A percentile compares a stretch with the other conserved stretches of the same genome.
Evolutionary conservation across 2,113 vertebrate genomes (phyloP).

Genomic region (Rhynchopsitta pachyrhyncha): DNA sequence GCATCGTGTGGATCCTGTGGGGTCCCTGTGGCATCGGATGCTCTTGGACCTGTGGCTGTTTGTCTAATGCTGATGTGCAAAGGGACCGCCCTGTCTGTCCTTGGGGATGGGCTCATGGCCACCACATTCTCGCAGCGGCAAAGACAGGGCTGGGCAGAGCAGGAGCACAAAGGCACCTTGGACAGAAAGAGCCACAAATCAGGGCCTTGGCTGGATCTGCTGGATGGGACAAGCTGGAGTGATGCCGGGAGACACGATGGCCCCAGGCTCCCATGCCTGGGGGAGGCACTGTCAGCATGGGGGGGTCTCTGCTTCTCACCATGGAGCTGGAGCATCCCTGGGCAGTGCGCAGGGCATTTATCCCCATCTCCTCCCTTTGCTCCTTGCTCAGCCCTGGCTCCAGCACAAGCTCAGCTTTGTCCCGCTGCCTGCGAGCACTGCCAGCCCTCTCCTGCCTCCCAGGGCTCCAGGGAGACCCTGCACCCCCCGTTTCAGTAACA

Average conservation of each 20-base stretch:
- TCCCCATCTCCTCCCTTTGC: not conserved
- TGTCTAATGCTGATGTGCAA: not conserved
- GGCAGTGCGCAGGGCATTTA: not conserved
- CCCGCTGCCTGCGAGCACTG: fast-evolving
- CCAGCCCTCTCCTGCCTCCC: not conserved
- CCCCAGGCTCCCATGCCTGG: not conserved
- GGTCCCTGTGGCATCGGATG: fast-evolving
- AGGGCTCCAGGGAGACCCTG: not conserved
- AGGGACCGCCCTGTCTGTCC: not conserved
- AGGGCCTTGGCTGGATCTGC: not conserved
- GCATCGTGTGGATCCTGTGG: fast-evolving
- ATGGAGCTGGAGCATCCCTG: fast-evolving
- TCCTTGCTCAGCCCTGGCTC: not conserved
- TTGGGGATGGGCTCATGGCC: not conserved
- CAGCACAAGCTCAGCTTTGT: not conserved
- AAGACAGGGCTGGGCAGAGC: not conserved
- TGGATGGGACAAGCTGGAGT: not conserved
- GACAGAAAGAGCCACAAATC: not conserved
- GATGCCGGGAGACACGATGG: fast-evolving
- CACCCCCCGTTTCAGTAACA: not conserved
- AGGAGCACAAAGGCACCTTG: not conserved
- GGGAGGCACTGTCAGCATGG: not conserved
- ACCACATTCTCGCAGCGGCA: fast-evolving
- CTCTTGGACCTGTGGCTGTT: not conserved
- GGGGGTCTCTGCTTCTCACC: not conserved